Percentiles rank a stretch among this genome's conserved stretches.
Evolutionary conservation across 1,140 invertebrate genomes (phyloP).

Genomic region (Drosophila tristis): DNA sequence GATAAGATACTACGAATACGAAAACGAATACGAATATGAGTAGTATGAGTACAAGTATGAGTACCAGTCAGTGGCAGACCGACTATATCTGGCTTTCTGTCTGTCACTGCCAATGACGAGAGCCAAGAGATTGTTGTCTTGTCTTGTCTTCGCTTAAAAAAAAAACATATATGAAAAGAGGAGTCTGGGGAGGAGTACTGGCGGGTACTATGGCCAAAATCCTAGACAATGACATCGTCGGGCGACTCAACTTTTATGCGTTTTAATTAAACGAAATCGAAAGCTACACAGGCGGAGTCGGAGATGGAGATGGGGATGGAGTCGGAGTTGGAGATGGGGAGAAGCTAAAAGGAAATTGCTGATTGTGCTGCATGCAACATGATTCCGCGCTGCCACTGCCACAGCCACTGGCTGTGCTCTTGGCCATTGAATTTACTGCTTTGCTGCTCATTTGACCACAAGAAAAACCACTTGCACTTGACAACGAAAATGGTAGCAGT

Average conservation of each 20-base stretch:
- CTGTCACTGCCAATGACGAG: constrained; percentile 56
- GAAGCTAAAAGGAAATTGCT: constrained; percentile 68
- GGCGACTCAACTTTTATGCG: constrained; percentile 65
- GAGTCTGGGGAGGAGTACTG: constrained; percentile 2
- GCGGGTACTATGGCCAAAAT: constrained; percentile 9
- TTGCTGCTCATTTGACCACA: constrained; percentile 64
- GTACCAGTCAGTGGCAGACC: constrained; percentile 4
- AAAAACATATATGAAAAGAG: too few species aligned
- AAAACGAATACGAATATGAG: too few species aligned
- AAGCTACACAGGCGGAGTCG: constrained; percentile 34
- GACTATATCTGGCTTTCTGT: constrained; percentile 31
- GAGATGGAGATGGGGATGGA: constrained; percentile 12
- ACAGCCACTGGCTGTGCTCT: constrained; percentile 22
- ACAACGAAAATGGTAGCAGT: constrained; percentile 70
- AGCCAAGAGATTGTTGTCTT: constrained; percentile 35
- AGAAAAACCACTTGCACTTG: constrained; percentile 75
- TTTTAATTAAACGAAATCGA: constrained; percentile 81
- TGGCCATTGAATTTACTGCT: constrained; percentile 37
- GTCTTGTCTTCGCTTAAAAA: background rate
- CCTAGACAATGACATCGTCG: constrained; percentile 41
- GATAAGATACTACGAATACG: constrained; percentile 33
- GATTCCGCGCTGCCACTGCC: constrained; percentile 30
- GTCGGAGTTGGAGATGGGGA: constrained; percentile 3
- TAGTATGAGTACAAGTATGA: background rate
- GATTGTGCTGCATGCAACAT: constrained; percentile 61